These are phyloP conservation scores for Takifugu flavidus DNA, from an alignment of 2,113 vertebrate species.

Conservation along the genomic window DNA sequence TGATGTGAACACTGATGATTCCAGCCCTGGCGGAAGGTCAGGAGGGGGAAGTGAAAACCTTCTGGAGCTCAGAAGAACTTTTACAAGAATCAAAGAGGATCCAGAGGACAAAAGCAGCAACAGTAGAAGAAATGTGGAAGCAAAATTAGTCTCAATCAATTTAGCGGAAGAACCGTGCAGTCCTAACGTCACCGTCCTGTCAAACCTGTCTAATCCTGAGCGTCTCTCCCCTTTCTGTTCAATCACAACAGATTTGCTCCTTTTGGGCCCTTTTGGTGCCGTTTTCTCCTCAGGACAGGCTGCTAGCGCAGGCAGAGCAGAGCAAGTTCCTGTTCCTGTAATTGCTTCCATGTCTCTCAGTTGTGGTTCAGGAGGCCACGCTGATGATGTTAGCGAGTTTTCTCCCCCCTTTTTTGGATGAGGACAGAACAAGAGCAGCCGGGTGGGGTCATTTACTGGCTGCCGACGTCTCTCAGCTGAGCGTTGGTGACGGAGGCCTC, in stretches of 20 bases:
- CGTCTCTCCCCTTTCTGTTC: too few relatives aligned
- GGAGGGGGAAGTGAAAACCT: neutral
- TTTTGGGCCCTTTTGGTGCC: too few relatives aligned
- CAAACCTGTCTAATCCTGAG: too few relatives aligned
- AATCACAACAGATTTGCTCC: too few relatives aligned
- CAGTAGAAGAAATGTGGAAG: slow-evolving; percentile 6
- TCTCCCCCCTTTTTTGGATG: slow-evolving; percentile 25
- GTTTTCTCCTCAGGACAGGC: neutral
- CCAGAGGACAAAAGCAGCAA: neutral
- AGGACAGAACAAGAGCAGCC: slow-evolving; percentile 31
- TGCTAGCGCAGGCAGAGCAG: slow-evolving; percentile 35
- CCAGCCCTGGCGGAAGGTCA: slow-evolving; percentile 7
- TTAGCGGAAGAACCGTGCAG: too few relatives aligned
- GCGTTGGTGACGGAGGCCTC: slow-evolving; percentile 43
- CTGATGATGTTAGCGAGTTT: slow-evolving; percentile 53
- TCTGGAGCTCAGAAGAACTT: slow-evolving; percentile 40
- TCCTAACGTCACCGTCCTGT: too few relatives aligned
- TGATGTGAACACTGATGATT: slow-evolving; percentile 35
- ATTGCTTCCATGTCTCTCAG: slow-evolving; percentile 73
- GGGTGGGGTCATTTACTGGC: slow-evolving; percentile 52
- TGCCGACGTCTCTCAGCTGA: slow-evolving; percentile 45
- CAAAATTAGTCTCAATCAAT: slow-evolving; percentile 1
- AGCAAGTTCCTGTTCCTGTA: slow-evolving; percentile 46
- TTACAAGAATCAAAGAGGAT: slow-evolving; percentile 1
- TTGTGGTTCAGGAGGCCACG: slow-evolving; percentile 42